Evolutionary conservation across 2,113 vertebrate species (phyloP), one percentile per base, ranked within the genome.

Genomic region (Colius striatus): DNA sequence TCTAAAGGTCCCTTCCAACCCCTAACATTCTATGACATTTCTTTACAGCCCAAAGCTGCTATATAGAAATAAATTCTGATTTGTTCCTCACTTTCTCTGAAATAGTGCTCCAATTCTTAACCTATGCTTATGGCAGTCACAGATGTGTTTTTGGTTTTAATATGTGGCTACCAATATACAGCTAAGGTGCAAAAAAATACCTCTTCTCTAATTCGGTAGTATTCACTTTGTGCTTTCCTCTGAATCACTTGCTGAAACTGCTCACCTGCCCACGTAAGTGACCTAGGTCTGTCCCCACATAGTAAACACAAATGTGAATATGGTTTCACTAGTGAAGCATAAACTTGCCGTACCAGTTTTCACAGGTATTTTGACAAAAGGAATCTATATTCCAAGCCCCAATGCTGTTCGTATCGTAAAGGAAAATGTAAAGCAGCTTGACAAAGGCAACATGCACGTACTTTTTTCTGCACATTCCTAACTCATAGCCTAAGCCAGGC

Each of bases 341-440:
- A 70, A 57, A 87, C 45, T 54, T 50, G 22, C 60, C 67, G 14
- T 32, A 68, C 53, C 15, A 76, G n/a, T 53, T 85, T 87, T 76
- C 61, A 61, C 29, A 16, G 9, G 74, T n/a, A n/a, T 63, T 94
- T 85, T 72, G 68, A 79, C 71, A 50, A 36, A 67, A 43, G 1
- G 17, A 74, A 76, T 55, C 48, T 60, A 32, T 32, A 67, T 54
- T 54, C 57, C 34, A 66, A 79, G 57, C 5, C 15, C 43, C 34
- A 75, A 8, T 1, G 4, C 62, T 13, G 0, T 7, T 32, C 48
- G 13, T 14, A 50, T 41, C 47, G 17, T 5, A 10, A 57, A 76
- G 62, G 41, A 45, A 43, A 75, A 50, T 0, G 10, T 23, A 50
- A 61, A 82, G 41, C 19, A 57, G 30, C 15, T 36, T 65, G 66